Percentiles rank a stretch among this genome's conserved stretches.
Evolutionary conservation across 2,888 invertebrate genomes (phyloP).

Genomic region (Pogonocherus hispidulus): DNA sequence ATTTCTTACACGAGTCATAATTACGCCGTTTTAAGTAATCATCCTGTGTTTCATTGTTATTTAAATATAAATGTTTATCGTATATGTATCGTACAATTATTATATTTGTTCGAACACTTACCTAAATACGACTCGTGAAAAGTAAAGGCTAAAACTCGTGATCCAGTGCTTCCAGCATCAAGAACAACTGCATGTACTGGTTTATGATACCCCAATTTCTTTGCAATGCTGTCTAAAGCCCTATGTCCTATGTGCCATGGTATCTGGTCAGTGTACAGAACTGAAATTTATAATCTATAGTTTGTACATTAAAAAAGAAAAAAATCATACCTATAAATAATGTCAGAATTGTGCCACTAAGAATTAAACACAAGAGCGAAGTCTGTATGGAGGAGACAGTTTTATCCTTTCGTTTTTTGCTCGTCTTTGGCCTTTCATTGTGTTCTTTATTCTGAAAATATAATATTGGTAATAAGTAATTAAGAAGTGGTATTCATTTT

Average conservation of each 20-base stretch:
- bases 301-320: not conserved
- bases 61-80: no score
- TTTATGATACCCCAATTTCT: constrained; percentile 79
- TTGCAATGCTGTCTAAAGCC: constrained; percentile 81
- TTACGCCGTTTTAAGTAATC: no score
- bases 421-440: constrained; percentile 53
- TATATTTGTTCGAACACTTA: constrained; percentile 56
- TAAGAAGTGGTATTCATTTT: not conserved
- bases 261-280: constrained; percentile 72
- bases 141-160: constrained; percentile 85
- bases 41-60: no score
- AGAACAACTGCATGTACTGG: constrained; percentile 88
- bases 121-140: constrained; percentile 85
- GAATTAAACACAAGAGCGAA: constrained; percentile 64
- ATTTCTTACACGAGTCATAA: no score
- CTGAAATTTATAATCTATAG: constrained; percentile 61
- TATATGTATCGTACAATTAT: no score
- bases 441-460: constrained; percentile 57
- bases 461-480: not conserved
- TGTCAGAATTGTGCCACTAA: constrained; percentile 64
- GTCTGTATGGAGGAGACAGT: constrained; percentile 60
- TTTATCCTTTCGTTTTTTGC: constrained; percentile 60
- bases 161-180: constrained; percentile 95
- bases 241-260: constrained; percentile 69
- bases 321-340: constrained; percentile 62